A percentile compares a stretch with the other conserved stretches of the same genome.
phyloP scores from a whole-genome alignment of 2,113 vertebrate species.

The Saguinus midas region DNA sequence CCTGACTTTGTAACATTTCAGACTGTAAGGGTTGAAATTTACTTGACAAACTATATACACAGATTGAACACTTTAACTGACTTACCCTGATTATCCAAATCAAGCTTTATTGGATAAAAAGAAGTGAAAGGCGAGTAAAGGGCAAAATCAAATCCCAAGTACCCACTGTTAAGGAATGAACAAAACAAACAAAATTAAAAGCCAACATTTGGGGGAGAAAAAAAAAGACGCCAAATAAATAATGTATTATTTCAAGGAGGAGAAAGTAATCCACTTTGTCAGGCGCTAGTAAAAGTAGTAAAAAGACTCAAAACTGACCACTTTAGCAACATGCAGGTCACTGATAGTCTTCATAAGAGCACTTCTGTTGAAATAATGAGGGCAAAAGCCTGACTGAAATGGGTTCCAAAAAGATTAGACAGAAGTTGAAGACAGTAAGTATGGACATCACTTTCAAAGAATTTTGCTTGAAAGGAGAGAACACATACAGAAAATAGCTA shows the following conservation, averaged over 20 bases:
- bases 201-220: background rate
- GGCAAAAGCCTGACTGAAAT: background rate
- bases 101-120: background rate
- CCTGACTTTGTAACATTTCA: background rate
- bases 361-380: background rate
- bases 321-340: background rate
- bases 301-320: background rate
- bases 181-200: background rate
- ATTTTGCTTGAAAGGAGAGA: background rate
- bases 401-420: background rate
- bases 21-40: background rate
- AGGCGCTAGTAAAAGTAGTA: background rate
- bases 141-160: background rate
- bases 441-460: background rate
- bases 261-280: background rate
- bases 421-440: background rate
- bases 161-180: background rate
- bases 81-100: background rate
- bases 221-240: background rate
- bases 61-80: background rate
- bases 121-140: background rate
- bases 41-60: background rate
- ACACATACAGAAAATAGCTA: background rate
- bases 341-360: background rate
- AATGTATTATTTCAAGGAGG: background rate